Evolutionary conservation across 2,888 invertebrate genomes (phyloP).

Genomic region (Cerceris rybyensis): DNA sequence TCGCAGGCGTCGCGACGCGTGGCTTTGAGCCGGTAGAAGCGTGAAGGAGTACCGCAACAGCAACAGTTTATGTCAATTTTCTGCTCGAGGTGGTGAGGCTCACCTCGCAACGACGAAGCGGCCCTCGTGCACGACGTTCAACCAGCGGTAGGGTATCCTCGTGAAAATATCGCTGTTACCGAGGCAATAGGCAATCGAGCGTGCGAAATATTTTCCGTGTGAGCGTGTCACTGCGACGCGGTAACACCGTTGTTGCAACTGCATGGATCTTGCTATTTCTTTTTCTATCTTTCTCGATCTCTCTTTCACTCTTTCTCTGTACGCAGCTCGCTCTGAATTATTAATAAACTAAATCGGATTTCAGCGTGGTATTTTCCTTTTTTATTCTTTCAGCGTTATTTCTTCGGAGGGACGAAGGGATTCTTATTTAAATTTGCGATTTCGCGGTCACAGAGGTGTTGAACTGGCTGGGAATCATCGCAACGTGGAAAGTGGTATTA

Average conservation of each 20-base stretch:
- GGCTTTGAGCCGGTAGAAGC: conserved; percentile 43
- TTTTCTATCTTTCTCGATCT: not conserved
- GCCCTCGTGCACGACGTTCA: conserved; percentile 11
- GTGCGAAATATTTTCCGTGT: conserved; percentile 49
- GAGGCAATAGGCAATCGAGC: conserved; percentile 53
- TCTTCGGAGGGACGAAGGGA: too few relatives aligned
- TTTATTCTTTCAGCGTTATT: too few relatives aligned
- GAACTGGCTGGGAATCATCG: too few relatives aligned
- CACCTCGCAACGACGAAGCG: conserved; percentile 26
- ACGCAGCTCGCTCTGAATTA: not conserved
- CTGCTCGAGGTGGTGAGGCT: conserved; percentile 45
- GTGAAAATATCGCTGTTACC: conserved; percentile 59
- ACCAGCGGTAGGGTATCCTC: conserved; percentile 34
- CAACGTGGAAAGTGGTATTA: too few relatives aligned
- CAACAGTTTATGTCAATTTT: conserved; percentile 71
- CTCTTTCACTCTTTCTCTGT: not conserved
- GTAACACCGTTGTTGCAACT: conserved; percentile 26
- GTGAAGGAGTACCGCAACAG: conserved; percentile 50
- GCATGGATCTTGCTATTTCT: not conserved
- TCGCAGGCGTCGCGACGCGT: conserved; percentile 20
- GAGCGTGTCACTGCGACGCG: conserved; percentile 31
- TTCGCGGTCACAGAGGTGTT: too few relatives aligned
- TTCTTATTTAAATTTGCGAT: too few relatives aligned
- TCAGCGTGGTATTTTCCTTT: not conserved
- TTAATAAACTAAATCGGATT: conserved; percentile 32